Base-by-base conservation (phyloP, 2,797 vertebrate species). In the Rhynchotus rufescens region DNA sequence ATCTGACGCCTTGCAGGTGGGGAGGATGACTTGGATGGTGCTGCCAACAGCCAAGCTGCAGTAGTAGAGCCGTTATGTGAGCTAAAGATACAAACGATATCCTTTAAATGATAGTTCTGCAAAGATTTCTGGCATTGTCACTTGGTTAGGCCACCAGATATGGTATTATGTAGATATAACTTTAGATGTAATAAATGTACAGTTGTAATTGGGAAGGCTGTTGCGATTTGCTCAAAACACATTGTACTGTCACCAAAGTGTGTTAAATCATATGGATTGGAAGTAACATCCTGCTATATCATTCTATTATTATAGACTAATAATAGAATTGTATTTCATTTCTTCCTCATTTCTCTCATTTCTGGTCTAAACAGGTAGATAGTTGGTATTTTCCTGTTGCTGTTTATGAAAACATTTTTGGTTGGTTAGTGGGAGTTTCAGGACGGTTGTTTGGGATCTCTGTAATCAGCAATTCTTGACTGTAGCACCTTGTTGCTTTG, bases 1-100 rank as follows among this genome's bases (percentile, higher is more conserved):
- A 2, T 6, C 1, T 8, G 5, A 16, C 2, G 12, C 54, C 45
- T 30, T 47, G 22, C 28, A 34, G 47, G 25, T 0, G 0, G 0
- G 17, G 25, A 6, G 44, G 38, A 19, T 28, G 6, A 15, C 22
- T 2, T 9, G 20, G 32, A 12, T 12, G 34, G 8, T 8, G 4
- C 3, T 2, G 20, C 42, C 7, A 80, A 44, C 36, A 30, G 36
- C 14, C 13, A 20, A 21, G 34, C 42, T 30, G 66, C 20, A 21
- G 6, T 30, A 20, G 16, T n/a, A 10, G 10, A n/a, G 30, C 40
- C 10, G 4, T 65, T 17, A 42, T 7, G 16, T 16, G 42, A 16
- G 32, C 40, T 15, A 5, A 11, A 11, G 34, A 23, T 13, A 16
- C 14, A 7, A 42, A 14, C 7, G 7, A 13, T 36, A 30, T 25